These are phyloP conservation scores for Macaria notata DNA, from an alignment of 2,888 invertebrate genomes.

Conservation along the genomic window DNA sequence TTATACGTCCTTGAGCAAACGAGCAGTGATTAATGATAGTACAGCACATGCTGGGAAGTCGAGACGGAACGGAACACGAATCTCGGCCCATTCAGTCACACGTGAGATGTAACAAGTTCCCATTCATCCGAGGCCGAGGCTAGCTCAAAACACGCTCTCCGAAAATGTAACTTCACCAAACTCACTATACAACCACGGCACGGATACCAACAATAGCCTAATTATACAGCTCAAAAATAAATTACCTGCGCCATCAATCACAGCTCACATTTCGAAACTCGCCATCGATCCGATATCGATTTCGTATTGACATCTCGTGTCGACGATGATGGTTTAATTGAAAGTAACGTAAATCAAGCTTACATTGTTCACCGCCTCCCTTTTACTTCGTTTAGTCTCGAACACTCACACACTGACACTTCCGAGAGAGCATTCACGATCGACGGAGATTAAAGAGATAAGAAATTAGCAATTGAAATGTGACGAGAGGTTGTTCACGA, in stretches of 20 bases:
- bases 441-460: not conserved
- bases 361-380: conserved; percentile 33
- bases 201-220: conserved; percentile 65
- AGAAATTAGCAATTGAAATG: not conserved
- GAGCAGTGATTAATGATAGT: conserved; percentile 67
- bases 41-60: conserved; percentile 51
- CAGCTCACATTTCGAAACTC: conserved; percentile 28
- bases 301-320: conserved; percentile 27
- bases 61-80: conserved; percentile 41
- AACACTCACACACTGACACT: conserved; percentile 38
- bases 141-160: conserved; percentile 31
- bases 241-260: conserved; percentile 65
- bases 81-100: conserved; percentile 45
- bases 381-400: conserved; percentile 16
- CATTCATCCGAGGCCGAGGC: conserved; percentile 41
- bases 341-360: conserved; percentile 34
- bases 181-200: conserved; percentile 45
- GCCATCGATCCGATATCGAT: conserved; percentile 30
- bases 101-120: conserved; percentile 45
- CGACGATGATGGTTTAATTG: conserved; percentile 29
- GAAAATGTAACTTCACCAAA: conserved; percentile 52
- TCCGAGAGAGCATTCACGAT: conserved; percentile 20
- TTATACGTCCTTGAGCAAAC: conserved; percentile 60
- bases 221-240: conserved; percentile 63
- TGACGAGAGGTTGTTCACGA: conserved; percentile 1